Percentiles rank a stretch among this genome's conserved stretches.
Evolutionary conservation across 53 echinoderm and acorn worm genomes (phyloP).

Genomic region (Pentamera pediparva): DNA sequence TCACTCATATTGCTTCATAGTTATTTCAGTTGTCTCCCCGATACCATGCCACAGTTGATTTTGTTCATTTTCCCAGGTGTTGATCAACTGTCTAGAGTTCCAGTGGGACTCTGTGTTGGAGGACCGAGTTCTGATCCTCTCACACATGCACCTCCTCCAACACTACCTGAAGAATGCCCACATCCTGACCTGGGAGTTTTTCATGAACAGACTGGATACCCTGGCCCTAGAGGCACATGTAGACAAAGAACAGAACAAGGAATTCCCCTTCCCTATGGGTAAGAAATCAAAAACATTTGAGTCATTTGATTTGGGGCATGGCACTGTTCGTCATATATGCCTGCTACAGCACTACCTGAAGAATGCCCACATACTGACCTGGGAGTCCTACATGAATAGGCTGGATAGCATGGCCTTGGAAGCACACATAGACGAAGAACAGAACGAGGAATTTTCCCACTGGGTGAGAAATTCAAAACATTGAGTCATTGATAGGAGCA

Average conservation of each 20-base stretch:
- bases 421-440: constrained; percentile 85
- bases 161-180: constrained; percentile 68
- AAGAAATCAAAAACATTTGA: too few relatives aligned
- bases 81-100: constrained; percentile 86
- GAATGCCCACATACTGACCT: constrained; percentile 59
- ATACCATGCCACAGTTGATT: too few relatives aligned
- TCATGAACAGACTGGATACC: constrained; percentile 86
- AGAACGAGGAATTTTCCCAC: constrained; percentile 95
- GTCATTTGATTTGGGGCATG: too few relatives aligned
- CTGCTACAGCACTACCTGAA: constrained; percentile 77
- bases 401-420: constrained; percentile 85
- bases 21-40: too few relatives aligned
- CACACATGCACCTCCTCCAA: constrained; percentile 60
- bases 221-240: constrained; percentile 86
- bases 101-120: constrained; percentile 98
- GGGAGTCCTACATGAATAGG: constrained; percentile 94
- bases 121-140: constrained; percentile 82
- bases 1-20: too few relatives aligned
- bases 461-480: constrained; percentile 63
- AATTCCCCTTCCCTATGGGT: constrained; percentile 97
- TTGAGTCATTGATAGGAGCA: too few relatives aligned
- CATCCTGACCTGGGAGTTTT: constrained; percentile 92
- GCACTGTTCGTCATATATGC: too few relatives aligned
- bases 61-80: constrained; percentile 34
- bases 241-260: constrained; percentile 89